Base-by-base conservation (phyloP, 1,140 invertebrate species). In the Drosophila biarmipes region DNA sequence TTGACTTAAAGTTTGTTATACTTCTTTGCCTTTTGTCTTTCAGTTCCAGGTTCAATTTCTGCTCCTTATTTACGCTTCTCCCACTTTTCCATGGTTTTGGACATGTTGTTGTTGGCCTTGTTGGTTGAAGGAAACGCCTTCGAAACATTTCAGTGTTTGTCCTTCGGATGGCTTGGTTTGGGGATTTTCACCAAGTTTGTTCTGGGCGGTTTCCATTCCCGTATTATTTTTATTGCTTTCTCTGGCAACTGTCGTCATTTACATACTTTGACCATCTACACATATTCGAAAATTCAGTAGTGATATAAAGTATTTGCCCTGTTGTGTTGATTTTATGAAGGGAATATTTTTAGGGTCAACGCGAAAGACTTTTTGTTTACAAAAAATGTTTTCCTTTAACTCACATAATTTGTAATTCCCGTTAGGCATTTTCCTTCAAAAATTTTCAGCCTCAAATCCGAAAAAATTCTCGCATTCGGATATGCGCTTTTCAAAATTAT, bases 1-100 rank as follows among this genome's bases (percentile, higher is more conserved):
- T 86, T 86, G 81, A 86, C 81, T 86, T 86, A 86, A 86, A 86
- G 81, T 86, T 86, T 80, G 73, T 86, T 81, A 68, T 86, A 78
- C 81, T 86, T 86, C 77, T 85, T 84, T 85, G 81, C 61, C 76
- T 80, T 85, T 80, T 64, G 72, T 76, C 54, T 76, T 54, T 56
- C 51, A 34, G 66, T 69, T 56, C 64, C 64, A 46, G 66, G 63
- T 69, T 69, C 51, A 55, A 69, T 68, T 64, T 63, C 12, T 48
- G 21, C 38, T 45, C 63, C 42, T 37, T 56, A 46, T 68, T 38
- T 43, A 54, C 12, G 11, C 17, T 29, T 21, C 11, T 29, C 48
- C 51, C 49, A 24, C 35, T 57, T 27, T 7, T 35, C n/a, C 29
- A 72, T 57, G 38, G 52, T 67, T 19, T 59, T 67, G 46, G 49